These are phyloP conservation scores for Hydrotaea cyrtoneurina DNA, from an alignment of 2,888 invertebrate species.

Conservation along the genomic window DNA sequence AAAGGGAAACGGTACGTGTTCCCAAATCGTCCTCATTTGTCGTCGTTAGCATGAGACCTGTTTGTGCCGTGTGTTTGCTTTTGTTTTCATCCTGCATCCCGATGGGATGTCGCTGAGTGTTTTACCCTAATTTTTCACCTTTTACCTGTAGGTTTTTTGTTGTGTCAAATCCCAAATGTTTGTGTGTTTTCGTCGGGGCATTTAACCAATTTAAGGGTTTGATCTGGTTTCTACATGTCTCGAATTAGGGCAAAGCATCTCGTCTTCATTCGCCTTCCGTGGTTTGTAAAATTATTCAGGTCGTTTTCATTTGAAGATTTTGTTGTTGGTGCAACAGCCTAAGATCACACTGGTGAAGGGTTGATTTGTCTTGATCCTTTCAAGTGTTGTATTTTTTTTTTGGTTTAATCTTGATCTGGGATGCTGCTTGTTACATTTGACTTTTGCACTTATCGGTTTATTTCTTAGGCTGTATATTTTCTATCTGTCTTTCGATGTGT, in stretches of 20 bases:
- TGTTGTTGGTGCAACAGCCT: constrained; percentile 51
- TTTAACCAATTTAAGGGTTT: constrained; percentile 75
- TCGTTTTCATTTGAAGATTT: constrained; percentile 65
- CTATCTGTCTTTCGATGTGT: background rate
- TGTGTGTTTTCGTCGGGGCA: constrained; percentile 47
- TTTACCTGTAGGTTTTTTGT: constrained; percentile 65
- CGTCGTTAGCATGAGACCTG: constrained; percentile 51
- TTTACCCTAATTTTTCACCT: constrained; percentile 46
- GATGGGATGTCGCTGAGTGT: constrained; percentile 41
- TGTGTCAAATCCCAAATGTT: constrained; percentile 45
- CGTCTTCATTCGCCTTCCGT: constrained; percentile 64
- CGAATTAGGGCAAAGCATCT: constrained; percentile 73
- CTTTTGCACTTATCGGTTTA: constrained; percentile 75
- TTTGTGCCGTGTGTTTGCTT: constrained; percentile 49
- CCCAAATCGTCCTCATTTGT: constrained; percentile 13
- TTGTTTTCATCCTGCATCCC: constrained; percentile 34
- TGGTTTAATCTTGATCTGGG: constrained; percentile 70
- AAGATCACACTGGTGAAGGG: constrained; percentile 72
- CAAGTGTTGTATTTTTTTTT: constrained; percentile 49
- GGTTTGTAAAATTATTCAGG: constrained; percentile 74
- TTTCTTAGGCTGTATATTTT: background rate
- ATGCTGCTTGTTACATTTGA: constrained; percentile 73
- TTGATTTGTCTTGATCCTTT: constrained; percentile 69
- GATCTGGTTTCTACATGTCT: constrained; percentile 69
- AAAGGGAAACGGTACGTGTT: constrained; percentile 1